Evolutionary conservation across 2,888 invertebrate genomes (phyloP), one percentile per base, ranked within the genome.

Genomic region (Xylota segnis): DNA sequence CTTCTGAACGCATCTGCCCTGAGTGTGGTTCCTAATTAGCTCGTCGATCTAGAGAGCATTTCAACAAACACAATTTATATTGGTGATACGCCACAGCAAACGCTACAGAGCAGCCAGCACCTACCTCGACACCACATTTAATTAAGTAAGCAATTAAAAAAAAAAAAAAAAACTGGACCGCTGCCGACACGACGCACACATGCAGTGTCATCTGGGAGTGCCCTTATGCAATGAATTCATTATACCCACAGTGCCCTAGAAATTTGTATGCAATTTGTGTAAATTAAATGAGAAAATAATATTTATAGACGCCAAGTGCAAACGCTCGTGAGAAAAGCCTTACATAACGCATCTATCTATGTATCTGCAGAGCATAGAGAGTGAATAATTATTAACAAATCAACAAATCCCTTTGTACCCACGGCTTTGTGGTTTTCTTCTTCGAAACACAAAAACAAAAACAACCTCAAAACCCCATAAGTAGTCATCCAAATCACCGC

Each of bases 221-320:
- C 16, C 37, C 27, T 68, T 54, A 68, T 54, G 68, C 40, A 68
- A 45, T 18, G 32, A 43, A 56, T 34, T 68, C 14, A 56, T 37
- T n/a, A 7, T 43, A 79, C 40, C 40, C 47, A 56, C 32, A 14
- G 6, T 76, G 76, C 47, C 70, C 70, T 70, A 82, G 76, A 83
- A 71, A 70, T 34, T 23, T 34, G 23, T 45, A 27, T 52, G 27
- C 45, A 66, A 61, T 54, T 77, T 72, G 66, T 58, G 59, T 58
- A 66, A 78, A 45, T 72, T 23, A 68, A 72, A 77, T 66, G 34
- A 43, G 23, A n/a, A 37, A 61, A 61, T 14, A 6, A 37, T n/a
- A 37, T 34, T 18, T 16, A 18, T 23, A 6, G 14, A 63, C 47
- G 34, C 10, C 72, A 82, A 63, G 76, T 76, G 52, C 61, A 61